Base-by-base conservation (phyloP, 2,888 invertebrate species). In the Sphinx pinastri region DNA sequence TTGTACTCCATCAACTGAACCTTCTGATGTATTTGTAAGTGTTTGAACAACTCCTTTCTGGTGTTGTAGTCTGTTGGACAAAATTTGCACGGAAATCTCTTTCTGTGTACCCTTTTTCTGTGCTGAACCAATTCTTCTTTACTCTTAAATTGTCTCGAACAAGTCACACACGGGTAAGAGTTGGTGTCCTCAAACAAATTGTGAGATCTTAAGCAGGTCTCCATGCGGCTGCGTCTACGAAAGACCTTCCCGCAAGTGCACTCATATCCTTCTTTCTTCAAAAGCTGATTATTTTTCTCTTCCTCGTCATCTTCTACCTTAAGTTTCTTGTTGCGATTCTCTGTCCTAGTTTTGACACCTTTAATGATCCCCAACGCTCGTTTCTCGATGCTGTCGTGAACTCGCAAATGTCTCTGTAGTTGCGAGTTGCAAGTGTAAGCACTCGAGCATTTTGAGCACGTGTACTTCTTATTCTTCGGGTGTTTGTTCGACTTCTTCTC, bases 1-100 rank as follows among this genome's bases (percentile, higher is more conserved):
- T 93, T 93, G 76, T 89, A 93, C 73, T 94, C 93, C 81, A 88
- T 91, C n/a, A 93, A 72, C 71, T 94, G 94, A 0, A 93, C 91
- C 79, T 91, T 91, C 74, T 92, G 93, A 73, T 94, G 94, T 55
- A 88, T 82, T 75, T 89, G 89, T 31, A 94, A 77, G 79, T 94
- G 94, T 79, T 90, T 90, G 74, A 93, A 92, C 3, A 94, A 79
- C 69, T 91, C 91, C 73, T 93, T 93, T 0, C 90, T 80, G 0
- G 91, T 92, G 71, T 88, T 83, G 67, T 93, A 93, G 74, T 93
- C 92, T n/a, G 92, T 92, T 0, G 94, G 94, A 70, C 94, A 94
- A 72, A 94, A 93, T 78, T 94, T 94, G 73, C 94, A 94, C 0
- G 90, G 88, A 71, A 91, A 93, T 70, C 87, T 86, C 74, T 92